These are phyloP conservation scores for Callionymus lyra DNA, from an alignment of 2,113 vertebrate species.

Conservation along the genomic window DNA sequence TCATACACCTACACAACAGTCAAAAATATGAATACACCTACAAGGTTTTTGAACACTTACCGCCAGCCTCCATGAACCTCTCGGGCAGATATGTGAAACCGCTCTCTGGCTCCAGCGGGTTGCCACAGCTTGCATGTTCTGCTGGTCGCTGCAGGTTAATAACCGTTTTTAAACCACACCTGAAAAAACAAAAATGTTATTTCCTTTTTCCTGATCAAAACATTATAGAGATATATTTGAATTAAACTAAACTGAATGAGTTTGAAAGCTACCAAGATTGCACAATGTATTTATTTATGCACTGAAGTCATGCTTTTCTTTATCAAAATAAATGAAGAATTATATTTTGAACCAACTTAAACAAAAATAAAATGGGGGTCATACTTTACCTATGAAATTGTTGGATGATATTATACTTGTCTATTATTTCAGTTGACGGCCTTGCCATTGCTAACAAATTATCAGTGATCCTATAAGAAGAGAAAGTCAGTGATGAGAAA, in stretches of 20 bases:
- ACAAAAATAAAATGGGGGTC: background rate
- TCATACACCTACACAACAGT: no score
- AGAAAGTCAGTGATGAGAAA: conserved; percentile 12
- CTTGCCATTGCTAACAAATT: conserved; percentile 91
- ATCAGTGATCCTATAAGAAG: conserved; percentile 82
- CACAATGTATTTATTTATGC: no score
- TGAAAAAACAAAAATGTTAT: conserved; percentile 42
- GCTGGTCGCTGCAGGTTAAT: conserved; percentile 95
- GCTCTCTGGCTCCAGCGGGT: conserved; percentile 82
- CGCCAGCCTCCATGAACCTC: conserved; percentile 88
- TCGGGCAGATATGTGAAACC: conserved; percentile 93
- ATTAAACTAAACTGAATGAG: no score
- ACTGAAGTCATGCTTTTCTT: no score
- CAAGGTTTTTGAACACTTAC: conserved; percentile 63
- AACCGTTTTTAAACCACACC: conserved; percentile 83
- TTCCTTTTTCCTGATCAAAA: background rate
- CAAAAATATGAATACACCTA: no score
- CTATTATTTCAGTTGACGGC: conserved; percentile 88
- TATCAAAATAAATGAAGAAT: no score
- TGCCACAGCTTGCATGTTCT: conserved; percentile 94
- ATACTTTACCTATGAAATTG: conserved; percentile 81
- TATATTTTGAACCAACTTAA: no score
- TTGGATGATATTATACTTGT: conserved; percentile 85
- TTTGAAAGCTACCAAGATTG: no score
- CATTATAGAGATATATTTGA: no score